Percentiles rank a stretch among this genome's conserved stretches.
phyloP scores from a whole-genome alignment of 2,113 vertebrate genomes.

The Tachycineta bicolor region DNA sequence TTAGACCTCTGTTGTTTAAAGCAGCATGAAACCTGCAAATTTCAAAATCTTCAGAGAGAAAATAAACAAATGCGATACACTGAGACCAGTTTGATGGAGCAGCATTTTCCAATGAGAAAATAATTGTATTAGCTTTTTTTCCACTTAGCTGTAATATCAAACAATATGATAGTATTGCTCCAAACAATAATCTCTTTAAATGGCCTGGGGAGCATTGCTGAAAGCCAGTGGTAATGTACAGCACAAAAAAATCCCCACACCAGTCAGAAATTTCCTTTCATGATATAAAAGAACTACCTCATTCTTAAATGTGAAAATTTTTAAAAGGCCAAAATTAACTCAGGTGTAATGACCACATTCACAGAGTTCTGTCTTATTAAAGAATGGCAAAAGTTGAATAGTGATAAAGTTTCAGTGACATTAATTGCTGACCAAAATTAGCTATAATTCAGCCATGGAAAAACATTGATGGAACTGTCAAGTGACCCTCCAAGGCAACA shows the following conservation, averaged over 20 bases:
- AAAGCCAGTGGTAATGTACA: background rate
- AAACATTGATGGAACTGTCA: background rate
- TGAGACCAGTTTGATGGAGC: background rate
- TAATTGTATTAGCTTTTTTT: slow-evolving; percentile 1
- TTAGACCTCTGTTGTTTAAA: background rate
- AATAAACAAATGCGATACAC: background rate
- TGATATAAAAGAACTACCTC: background rate
- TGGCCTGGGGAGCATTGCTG: background rate
- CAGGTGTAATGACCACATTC: background rate
- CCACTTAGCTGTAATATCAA: background rate
- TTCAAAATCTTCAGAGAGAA: background rate
- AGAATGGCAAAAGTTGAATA: background rate
- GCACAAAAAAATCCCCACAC: background rate
- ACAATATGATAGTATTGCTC: background rate
- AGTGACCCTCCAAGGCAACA: background rate
- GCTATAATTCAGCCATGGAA: background rate
- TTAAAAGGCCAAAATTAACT: background rate
- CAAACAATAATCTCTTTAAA: background rate
- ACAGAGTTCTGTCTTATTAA: background rate
- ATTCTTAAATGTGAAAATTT: background rate
- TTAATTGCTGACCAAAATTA: background rate
- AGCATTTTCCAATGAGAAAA: slow-evolving; percentile 12
- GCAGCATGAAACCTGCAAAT: background rate
- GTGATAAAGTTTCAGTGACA: background rate
- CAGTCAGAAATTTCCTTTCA: background rate